A percentile compares a stretch with the other conserved stretches of the same genome.
Conservation (phyloP, 2,888 invertebrate genomes). For the Megaustenia siamemsis region DNA sequence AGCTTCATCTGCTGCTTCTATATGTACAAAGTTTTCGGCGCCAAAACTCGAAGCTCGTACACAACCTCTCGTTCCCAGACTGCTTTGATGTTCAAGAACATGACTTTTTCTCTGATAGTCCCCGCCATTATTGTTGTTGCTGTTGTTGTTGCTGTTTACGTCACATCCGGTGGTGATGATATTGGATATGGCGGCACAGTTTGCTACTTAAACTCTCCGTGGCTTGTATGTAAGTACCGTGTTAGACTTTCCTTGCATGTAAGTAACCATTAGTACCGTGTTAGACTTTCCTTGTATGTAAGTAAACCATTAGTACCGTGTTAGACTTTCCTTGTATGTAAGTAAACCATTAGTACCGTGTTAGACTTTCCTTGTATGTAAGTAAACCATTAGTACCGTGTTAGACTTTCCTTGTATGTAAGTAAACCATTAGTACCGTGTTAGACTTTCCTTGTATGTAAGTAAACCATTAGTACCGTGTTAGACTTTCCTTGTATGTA, state of each 20-base stretch:
- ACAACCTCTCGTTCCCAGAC: neutral
- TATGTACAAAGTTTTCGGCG: slow-evolving; percentile 36
- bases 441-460: no score
- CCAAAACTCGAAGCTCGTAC: neutral
- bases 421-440: no score
- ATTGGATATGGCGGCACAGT: slow-evolving; percentile 26
- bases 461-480: no score
- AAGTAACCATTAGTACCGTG: no score
- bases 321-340: no score
- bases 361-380: no score
- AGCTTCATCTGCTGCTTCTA: slow-evolving; percentile 38
- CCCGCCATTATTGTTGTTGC: slow-evolving; percentile 17
- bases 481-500: no score
- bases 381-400: no score
- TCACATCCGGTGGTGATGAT: neutral
- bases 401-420: no score
- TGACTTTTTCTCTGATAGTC: neutral
- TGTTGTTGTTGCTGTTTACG: neutral
- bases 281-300: no score
- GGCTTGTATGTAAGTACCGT: slow-evolving; percentile 28
- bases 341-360: no score
- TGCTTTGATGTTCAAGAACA: neutral
- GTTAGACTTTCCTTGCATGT: neutral
- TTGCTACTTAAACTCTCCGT: slow-evolving; percentile 2
- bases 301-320: no score